Conservation (phyloP, 2,888 invertebrate genomes). For the Dolichopus griseipennis region DNA sequence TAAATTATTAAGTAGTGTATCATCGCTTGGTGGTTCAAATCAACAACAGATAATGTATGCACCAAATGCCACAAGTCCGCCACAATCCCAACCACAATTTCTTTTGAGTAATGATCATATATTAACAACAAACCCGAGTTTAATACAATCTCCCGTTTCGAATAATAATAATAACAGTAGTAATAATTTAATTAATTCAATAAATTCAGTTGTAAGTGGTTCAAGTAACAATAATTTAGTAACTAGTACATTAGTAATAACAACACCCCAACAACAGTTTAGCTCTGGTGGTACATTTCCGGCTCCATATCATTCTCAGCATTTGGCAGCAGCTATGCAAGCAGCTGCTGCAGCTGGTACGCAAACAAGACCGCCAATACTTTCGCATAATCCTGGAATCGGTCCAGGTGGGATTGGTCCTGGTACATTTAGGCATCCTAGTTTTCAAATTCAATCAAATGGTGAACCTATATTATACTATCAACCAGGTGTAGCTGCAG, state of each 20-base stretch:
- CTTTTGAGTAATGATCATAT: conserved; percentile 21
- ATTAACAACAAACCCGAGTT: conserved; percentile 24
- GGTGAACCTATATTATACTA: conserved; percentile 50
- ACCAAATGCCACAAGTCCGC: conserved; percentile 19
- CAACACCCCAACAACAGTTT: conserved; percentile 32
- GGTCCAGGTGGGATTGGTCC: conserved; percentile 25
- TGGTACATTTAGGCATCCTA: conserved; percentile 35
- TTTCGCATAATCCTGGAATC: conserved; percentile 33
- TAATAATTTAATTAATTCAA: conserved; percentile 22
- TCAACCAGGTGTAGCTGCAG: conserved; percentile 31
- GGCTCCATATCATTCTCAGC: conserved; percentile 25
- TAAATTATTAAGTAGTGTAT: conserved; percentile 27
- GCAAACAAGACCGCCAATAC: conserved; percentile 35
- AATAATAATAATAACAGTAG: conserved; percentile 24
- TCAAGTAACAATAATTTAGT: conserved; percentile 23
- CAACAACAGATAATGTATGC: conserved; percentile 20
- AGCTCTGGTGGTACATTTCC: conserved; percentile 29
- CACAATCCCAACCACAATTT: conserved; percentile 25
- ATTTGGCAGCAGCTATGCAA: conserved; percentile 29
- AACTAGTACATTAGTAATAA: conserved; percentile 31
- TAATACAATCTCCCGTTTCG: conserved; percentile 21
- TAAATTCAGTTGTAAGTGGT: conserved; percentile 18
- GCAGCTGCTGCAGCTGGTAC: conserved; percentile 38
- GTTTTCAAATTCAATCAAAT: conserved; percentile 46
- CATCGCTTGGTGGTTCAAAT: conserved; percentile 26